Percentiles rank a stretch among this genome's conserved stretches.
Conservation (phyloP, 2,888 invertebrate species). For the Molanna angustata region DNA sequence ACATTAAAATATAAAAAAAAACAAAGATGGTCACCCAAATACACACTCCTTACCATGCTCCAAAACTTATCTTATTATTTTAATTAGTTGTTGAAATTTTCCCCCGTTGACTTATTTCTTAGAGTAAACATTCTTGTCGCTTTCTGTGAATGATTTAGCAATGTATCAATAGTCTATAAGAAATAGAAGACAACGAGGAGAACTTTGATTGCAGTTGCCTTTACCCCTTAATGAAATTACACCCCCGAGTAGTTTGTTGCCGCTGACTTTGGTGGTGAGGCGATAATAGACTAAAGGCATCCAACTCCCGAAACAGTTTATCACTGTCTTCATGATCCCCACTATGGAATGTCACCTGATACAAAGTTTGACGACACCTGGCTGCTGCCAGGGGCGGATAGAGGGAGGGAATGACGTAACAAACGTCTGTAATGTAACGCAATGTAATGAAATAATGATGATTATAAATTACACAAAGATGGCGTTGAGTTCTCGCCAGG, state of each 20-base stretch:
- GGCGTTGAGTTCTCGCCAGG: slow-evolving; percentile 28
- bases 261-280: neutral
- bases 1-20: no score
- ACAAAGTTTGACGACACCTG: slow-evolving; percentile 23
- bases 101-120: no score
- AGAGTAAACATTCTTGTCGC: no score
- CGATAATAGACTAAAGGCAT: slow-evolving; percentile 7
- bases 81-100: no score
- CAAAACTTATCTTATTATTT: no score
- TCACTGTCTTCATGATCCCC: neutral
- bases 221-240: slow-evolving; percentile 2
- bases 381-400: neutral
- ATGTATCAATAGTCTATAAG: neutral
- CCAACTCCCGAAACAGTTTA: neutral
- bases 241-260: neutral
- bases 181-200: neutral
- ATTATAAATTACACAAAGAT: slow-evolving; percentile 32
- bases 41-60: no score
- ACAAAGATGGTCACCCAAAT: no score
- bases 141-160: neutral
- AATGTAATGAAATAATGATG: slow-evolving; percentile 33
- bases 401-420: slow-evolving; percentile 18
- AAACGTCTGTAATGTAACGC: slow-evolving; percentile 28
- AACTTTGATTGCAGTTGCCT: slow-evolving; percentile 4
- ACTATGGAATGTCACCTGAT: neutral